Base-by-base conservation (phyloP, 2,888 invertebrate genomes). In the Notodonta dromedarius region DNA sequence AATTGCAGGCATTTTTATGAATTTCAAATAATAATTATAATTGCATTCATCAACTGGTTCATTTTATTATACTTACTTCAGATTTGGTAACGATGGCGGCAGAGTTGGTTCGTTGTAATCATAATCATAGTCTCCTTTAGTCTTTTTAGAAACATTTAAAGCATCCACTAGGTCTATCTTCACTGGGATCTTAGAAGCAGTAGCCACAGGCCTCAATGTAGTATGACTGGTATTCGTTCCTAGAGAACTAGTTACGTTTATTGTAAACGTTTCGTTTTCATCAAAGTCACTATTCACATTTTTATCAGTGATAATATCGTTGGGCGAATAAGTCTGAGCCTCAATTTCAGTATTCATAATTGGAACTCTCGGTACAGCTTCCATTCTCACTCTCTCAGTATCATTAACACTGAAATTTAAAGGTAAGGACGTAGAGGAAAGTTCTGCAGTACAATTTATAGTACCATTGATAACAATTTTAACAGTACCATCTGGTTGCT, bases 11-110 rank as follows among this genome's bases (percentile, higher is more conserved):
- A 24, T 24, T 24, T 24, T 24, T 24, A 24, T 24, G 1, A 24
- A 1, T 24, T 24, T 24, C 24, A 24, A 24, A 24, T 24, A 24
- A 24, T 2, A 24, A 24, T 24, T 24, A 24, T 24, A 24, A 2
- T 24, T 24, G 24, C 2, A 24, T 24, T 24, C 1, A 24, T 24
- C 24, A 24, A 24, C 24, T 24, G 24, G 24, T 24, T 2, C 24
- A 42, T 42, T 42, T 9, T 42, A n/a, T 8, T 9, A 56, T 53
- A 70, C 89, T 92, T 91, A 96, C 96, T 95, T 95, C 57, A 97
- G 91, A 87, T 97, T 97, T 0, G 97, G 97, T 61, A 97, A 85
- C 11, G 97, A 97, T n/a, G 97, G 97, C 2, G 97, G 97, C 61
- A 97, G 82, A 0, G 96, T 96, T 0, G 96, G 95, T 70, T 95